Base-by-base conservation (phyloP, 1,140 invertebrate genomes). In the Teleogryllus occipitalis region DNA sequence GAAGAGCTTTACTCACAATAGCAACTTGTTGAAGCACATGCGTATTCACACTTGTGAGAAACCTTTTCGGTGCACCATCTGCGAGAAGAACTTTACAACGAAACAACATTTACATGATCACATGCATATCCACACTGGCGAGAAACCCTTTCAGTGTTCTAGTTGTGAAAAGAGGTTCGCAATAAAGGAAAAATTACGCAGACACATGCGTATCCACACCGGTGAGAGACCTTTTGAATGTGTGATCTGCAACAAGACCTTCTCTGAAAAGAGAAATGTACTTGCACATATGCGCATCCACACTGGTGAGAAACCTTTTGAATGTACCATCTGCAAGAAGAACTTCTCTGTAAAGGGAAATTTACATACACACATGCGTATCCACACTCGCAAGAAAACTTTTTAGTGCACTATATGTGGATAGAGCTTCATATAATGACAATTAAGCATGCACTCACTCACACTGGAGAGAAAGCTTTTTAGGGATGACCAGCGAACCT, bases 201-300 rank as follows among this genome's bases (percentile, higher is more conserved):
- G 27, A 0, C 85, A 86, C 47, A 79, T 82, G 7, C 75, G 82
- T 27, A 86, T 84, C 39, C 87, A 87, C 81, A 85, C 85, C 0
- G 85, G 86, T 49, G 83, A 85, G 21, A 85, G 86, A 78, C 86
- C 84, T 8, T 85, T 84, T 79, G 81, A 82, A 8, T 88, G 87
- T 82, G 82, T 84, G 49, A 85, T 89, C 47, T 92, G 91, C 82
- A 86, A 87, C n/a, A 90, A 91, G 81, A 85, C 88, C 7, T 92
- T 92, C 80, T 79, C 82, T 46, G 82, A 85, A 48, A 82, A 82
- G 21, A 83, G 83, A 7, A 86, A 84, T 73, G 82, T 86, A 75
- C 83, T 82, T 78, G 79, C 84, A 65, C 87, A 88, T 80, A 82
- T 84, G 54, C 84, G 84, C 78, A 85, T 83, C 10, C 82, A 83